Evolutionary conservation across 2,888 invertebrate species (phyloP), one percentile per base, ranked within the genome.

Genomic region (Laspeyria flexula): DNA sequence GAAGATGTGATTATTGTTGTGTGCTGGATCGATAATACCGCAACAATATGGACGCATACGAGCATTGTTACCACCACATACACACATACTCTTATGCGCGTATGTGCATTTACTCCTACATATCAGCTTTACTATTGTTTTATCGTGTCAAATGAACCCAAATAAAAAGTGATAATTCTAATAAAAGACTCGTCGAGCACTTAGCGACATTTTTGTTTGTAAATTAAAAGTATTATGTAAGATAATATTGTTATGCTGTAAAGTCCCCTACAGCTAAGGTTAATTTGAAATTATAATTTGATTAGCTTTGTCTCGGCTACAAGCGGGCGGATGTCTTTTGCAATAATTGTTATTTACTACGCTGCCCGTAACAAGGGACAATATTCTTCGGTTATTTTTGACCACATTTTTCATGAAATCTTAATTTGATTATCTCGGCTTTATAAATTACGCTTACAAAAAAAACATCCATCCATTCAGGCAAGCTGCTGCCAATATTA

Each of bases 401-500:
- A 68, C 67, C 65, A 64, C 63, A 69, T 75, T 79, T 77, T 77
- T 57, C 75, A 71, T 71, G 68, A 77, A 81, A 85, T 79, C 75
- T 75, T 83, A 83, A 84, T 88, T 86, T 81, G 81, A 85, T 86
- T 81, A 85, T 77, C 72, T 77, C 60, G 55, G 60, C 61, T 61
- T 67, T 76, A 68, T 65, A 82, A 84, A 83, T 75, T 85, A 84
- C 82, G 82, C 63, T 79, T 83, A 85, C 72, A 82, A 83, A 83
- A n/a, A 79, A 82, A 82, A 74, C 79, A 79, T 76, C 77, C 75
- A 71, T 77, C 81, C 83, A 85, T 85, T 85, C 73, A 78, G 77
- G 77, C 85, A 86, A 85, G 85, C 85, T 85, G 86, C 81, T 82
- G 75, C 85, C 79, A 78, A 86, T 87, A 88, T 87, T 88, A 86